phyloP scores from a whole-genome alignment of 2,113 vertebrate genomes.

The Oplegnathus fasciatus region DNA sequence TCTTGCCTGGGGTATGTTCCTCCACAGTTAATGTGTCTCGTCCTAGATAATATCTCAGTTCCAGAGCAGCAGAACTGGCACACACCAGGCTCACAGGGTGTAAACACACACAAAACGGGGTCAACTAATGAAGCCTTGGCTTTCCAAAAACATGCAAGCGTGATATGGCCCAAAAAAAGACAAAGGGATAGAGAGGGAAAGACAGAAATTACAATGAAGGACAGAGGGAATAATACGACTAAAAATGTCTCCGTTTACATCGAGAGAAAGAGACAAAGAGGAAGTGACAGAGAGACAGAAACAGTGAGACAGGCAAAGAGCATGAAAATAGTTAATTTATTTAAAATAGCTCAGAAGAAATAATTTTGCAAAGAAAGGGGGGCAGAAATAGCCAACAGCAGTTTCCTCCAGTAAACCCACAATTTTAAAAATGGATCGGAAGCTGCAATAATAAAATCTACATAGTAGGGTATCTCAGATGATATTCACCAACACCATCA shows the following conservation, averaged over 20 bases:
- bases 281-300: neutral
- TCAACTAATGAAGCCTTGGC: neutral
- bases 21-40: constrained; percentile 11
- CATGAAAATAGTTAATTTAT: constrained; percentile 2
- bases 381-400: constrained; percentile 27
- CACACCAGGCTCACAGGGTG: neutral
- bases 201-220: neutral
- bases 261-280: neutral
- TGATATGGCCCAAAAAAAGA: neutral
- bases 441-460: constrained; percentile 52
- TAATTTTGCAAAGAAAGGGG: neutral
- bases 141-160: neutral
- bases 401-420: constrained; percentile 29
- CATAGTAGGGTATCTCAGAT: constrained; percentile 15
- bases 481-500: constrained; percentile 26
- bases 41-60: constrained; percentile 34
- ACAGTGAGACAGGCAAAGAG: neutral
- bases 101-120: constrained; percentile 20
- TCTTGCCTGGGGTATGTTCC: constrained; percentile 25
- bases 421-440: constrained; percentile 30
- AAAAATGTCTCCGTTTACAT: neutral
- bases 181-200: neutral
- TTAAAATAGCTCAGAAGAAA: constrained; percentile 6
- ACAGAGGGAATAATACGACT: neutral
- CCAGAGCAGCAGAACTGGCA: constrained; percentile 7